Evolutionary conservation across 2,888 invertebrate genomes (phyloP).

Genomic region (Rhorus exstirpatorius): DNA sequence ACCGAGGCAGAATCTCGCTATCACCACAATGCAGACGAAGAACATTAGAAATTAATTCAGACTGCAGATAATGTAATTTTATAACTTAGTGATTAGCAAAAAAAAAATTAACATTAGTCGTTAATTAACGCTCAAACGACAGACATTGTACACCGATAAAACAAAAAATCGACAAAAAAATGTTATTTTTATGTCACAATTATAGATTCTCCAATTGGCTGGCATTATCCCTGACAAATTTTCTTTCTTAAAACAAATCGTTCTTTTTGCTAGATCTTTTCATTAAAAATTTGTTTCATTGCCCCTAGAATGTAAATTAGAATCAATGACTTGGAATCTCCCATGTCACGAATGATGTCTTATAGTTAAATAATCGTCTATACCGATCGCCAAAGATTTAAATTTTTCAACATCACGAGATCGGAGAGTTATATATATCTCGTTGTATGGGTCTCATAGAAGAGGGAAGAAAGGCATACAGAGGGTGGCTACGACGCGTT

Average conservation of each 20-base stretch:
- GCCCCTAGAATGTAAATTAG: slow-evolving; percentile 4
- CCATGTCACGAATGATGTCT: background rate
- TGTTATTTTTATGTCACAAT: no score
- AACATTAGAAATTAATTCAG: no score
- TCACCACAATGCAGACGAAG: no score
- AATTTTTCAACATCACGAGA: slow-evolving; percentile 16
- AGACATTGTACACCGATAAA: no score
- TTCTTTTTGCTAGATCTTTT: background rate
- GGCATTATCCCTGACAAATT: no score
- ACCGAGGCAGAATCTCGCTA: no score
- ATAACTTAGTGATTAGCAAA: no score
- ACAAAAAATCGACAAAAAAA: no score
- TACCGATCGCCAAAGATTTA: slow-evolving; percentile 22
- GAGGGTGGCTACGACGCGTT: slow-evolving; percentile 83
- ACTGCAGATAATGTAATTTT: no score
- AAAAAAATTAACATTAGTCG: no score
- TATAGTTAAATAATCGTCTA: slow-evolving; percentile 10
- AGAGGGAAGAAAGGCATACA: slow-evolving; percentile 47
- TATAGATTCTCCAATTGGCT: no score
- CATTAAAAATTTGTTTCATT: background rate
- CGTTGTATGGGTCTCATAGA: slow-evolving; percentile 10
- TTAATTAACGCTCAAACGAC: no score
- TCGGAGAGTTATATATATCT: slow-evolving; percentile 34
- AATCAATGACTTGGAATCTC: slow-evolving; percentile 48
- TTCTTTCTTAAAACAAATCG: background rate